Percentiles rank a stretch among this genome's conserved stretches.
Evolutionary conservation across 2,888 invertebrate genomes (phyloP).

Genomic region (Cephalotes varians): DNA sequence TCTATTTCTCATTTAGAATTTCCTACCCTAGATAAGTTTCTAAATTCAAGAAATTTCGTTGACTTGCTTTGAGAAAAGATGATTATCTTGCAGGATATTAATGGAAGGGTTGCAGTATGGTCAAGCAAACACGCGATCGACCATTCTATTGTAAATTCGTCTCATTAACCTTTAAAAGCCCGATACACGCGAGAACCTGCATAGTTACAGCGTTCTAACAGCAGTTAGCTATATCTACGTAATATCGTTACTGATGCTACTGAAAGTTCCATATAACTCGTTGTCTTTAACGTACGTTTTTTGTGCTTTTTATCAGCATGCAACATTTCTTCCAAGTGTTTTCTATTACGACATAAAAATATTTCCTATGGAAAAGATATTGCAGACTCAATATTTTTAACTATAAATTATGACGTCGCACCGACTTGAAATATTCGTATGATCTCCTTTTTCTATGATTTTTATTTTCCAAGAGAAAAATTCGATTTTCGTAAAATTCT

Average conservation of each 20-base stretch:
- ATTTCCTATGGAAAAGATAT: background rate
- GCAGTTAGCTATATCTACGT: constrained; percentile 5
- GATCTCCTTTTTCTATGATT: background rate
- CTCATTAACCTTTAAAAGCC: constrained; percentile 20
- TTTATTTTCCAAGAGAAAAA: background rate
- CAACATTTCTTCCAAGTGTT: background rate
- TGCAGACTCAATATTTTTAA: background rate
- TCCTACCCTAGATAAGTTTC: background rate
- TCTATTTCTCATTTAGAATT: background rate
- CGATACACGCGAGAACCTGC: background rate
- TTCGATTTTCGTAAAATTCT: background rate
- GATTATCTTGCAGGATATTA: background rate
- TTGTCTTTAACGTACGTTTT: background rate
- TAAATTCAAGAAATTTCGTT: background rate
- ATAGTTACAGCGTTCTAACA: constrained; percentile 20
- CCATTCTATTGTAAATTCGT: constrained; percentile 30
- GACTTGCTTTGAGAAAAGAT: background rate
- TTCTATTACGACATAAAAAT: background rate
- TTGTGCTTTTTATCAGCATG: background rate
- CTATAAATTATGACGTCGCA: background rate
- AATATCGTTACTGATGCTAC: constrained; percentile 19
- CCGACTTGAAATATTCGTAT: background rate
- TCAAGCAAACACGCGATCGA: background rate
- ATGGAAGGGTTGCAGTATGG: background rate
- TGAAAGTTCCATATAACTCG: constrained; percentile 22